Conservation (phyloP, 2,888 invertebrate species). For the Bellardia pandia region DNA sequence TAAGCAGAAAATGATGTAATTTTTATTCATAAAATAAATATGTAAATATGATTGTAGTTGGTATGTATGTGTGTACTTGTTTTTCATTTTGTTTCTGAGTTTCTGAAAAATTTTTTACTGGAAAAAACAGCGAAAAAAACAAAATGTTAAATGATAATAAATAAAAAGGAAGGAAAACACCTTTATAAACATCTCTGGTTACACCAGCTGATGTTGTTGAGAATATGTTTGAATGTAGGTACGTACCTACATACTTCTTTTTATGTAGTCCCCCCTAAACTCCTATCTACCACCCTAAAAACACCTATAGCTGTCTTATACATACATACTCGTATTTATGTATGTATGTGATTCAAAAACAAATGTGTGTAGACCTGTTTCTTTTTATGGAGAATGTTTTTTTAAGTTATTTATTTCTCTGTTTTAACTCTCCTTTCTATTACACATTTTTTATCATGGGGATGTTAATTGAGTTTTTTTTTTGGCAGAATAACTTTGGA, state of each 20-base stretch:
- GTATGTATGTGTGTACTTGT: neutral
- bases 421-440: constrained; percentile 19
- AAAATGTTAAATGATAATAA: neutral
- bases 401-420: constrained; percentile 13
- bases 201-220: neutral
- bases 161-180: constrained; percentile 3
- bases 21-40: constrained; percentile 51
- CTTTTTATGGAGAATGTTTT: neutral
- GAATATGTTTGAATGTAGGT: neutral
- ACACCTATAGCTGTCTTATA: neutral
- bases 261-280: neutral
- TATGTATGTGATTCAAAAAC: neutral
- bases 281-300: neutral
- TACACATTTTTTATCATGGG: constrained; percentile 10
- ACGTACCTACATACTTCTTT: neutral
- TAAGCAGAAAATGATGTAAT: constrained; percentile 59
- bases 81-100: neutral
- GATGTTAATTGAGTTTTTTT: constrained; percentile 21
- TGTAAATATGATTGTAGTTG: constrained; percentile 16
- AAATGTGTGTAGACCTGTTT: neutral
- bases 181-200: constrained; percentile 15
- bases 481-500: neutral
- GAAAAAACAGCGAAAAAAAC: neutral
- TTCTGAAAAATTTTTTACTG: neutral
- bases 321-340: neutral